Conservation (phyloP, 2,113 vertebrate species). For the Agelaius phoeniceus region DNA sequence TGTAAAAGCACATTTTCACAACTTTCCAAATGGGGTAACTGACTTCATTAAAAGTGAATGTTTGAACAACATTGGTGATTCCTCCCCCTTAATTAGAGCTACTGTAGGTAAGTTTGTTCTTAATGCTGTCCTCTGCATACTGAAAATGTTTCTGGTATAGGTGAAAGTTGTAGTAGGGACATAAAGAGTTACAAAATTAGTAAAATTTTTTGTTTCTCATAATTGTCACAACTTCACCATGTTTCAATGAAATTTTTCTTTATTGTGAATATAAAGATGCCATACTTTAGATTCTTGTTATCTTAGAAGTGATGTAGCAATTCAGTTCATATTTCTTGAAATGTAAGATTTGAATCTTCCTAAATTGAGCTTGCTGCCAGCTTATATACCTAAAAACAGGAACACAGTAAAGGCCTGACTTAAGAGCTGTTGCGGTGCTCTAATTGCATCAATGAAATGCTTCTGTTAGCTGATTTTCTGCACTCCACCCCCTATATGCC, state of each 20-base stretch:
- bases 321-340: not conserved
- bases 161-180: not conserved
- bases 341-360: not conserved
- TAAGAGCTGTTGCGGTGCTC: not conserved
- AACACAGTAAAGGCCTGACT: not conserved
- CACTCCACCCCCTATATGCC: fast-evolving
- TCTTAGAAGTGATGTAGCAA: not conserved
- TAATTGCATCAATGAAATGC: not conserved
- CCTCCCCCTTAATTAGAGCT: slow-evolving; percentile 95
- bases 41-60: slow-evolving; percentile 98
- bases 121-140: not conserved
- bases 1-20: slow-evolving; percentile 97
- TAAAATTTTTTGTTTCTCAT: not conserved
- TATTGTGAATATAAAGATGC: not conserved
- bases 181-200: not conserved
- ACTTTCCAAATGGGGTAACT: slow-evolving; percentile 92
- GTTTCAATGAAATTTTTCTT: not conserved
- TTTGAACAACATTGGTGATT: slow-evolving; percentile 93
- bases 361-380: not conserved
- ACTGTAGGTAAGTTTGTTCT: slow-evolving; percentile 88
- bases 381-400: not conserved
- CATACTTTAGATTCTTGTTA: not conserved
- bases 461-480: not conserved
- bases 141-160: not conserved
- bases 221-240: not conserved